These are phyloP conservation scores for Plebejus melissa DNA, from an alignment of 2,888 invertebrate species.

Conservation along the genomic window DNA sequence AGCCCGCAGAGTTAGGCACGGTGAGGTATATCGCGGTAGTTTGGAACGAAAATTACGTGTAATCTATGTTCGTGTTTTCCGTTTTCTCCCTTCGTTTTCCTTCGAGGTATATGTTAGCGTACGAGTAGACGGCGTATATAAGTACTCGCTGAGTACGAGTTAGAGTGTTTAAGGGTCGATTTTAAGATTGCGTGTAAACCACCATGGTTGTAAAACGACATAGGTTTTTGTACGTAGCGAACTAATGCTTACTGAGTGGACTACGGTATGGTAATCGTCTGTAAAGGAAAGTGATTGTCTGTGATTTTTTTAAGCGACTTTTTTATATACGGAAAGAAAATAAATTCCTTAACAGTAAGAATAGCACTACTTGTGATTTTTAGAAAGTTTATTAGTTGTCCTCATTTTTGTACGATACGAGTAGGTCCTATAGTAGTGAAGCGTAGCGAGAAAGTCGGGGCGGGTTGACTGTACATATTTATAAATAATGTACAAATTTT, in stretches of 20 bases:
- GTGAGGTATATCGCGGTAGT: slow-evolving; percentile 22
- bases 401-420: slow-evolving; percentile 69
- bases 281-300: slow-evolving; percentile 79
- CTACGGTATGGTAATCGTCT: slow-evolving; percentile 76
- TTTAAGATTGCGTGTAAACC: slow-evolving; percentile 64
- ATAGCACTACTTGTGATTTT: slow-evolving; percentile 80
- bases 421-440: slow-evolving; percentile 50
- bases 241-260: slow-evolving; percentile 73
- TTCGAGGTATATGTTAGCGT: slow-evolving; percentile 30
- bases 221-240: slow-evolving; percentile 76
- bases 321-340: slow-evolving; percentile 75
- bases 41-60: slow-evolving; percentile 13
- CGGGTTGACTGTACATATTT: slow-evolving; percentile 72
- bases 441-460: slow-evolving; percentile 52
- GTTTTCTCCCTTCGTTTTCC: slow-evolving; percentile 27
- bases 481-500: slow-evolving; percentile 46
- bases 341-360: slow-evolving; percentile 77
- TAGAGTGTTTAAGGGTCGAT: slow-evolving; percentile 51
- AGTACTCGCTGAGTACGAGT: slow-evolving; percentile 54
- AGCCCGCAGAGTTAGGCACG: slow-evolving; percentile 41
- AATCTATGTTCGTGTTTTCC: slow-evolving; percentile 18
- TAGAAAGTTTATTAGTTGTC: slow-evolving; percentile 72
- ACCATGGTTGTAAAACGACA: slow-evolving; percentile 78
- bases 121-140: slow-evolving; percentile 51
- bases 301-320: slow-evolving; percentile 81